Base-by-base conservation (phyloP, 2,797 vertebrate species). In the Chelon labrosus region DNA sequence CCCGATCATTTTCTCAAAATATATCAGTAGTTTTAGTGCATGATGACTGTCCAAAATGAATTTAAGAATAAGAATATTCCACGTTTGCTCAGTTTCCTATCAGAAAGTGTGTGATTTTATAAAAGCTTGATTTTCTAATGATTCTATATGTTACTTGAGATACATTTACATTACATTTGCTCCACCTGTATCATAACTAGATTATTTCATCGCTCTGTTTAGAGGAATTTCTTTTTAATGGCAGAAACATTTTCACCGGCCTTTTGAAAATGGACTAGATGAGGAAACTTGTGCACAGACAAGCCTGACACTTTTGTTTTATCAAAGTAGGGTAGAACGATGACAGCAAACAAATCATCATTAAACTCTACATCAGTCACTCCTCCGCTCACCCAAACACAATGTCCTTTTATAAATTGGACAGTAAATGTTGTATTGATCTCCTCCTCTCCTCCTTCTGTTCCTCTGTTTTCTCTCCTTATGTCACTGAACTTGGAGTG, bases 351-450 rank as follows among this genome's bases (percentile, higher is more conserved):
- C 94, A 96, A 96, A 97, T 96, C 92, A 92, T 95, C 95, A 96
- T 96, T 96, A 96, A 97, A 96, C 95, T 97, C 94, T 92, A 93
- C 94, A 97, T 97, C 95, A 96, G 95, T 95, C 95, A 93, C 91
- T 93, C 92, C 91, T 92, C 93, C 94, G 89, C 94, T 86, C 73
- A 46, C 72, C 73, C 47, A 50, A 80, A 62, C 83, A 77, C 80
- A 94, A 94, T 94, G 94, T 96, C 95, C 79, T 95, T 97, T 97
- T 97, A 96, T 97, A 96, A 97, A 97, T 96, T 97, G 95, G 95
- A 96, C 95, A 94, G 95, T 94, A 95, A 96, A 96, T 96, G 95
- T 96, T 94, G 94, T 97, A 97, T 98, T 97, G 97, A 97, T 99
- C 96, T 93, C 35, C 58, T 65, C 56, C 52, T 41, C 80, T 67